Evolutionary conservation across 1,140 invertebrate species (phyloP), one percentile per base, ranked within the genome.

Genomic region (Dendroctonus ponderosae): DNA sequence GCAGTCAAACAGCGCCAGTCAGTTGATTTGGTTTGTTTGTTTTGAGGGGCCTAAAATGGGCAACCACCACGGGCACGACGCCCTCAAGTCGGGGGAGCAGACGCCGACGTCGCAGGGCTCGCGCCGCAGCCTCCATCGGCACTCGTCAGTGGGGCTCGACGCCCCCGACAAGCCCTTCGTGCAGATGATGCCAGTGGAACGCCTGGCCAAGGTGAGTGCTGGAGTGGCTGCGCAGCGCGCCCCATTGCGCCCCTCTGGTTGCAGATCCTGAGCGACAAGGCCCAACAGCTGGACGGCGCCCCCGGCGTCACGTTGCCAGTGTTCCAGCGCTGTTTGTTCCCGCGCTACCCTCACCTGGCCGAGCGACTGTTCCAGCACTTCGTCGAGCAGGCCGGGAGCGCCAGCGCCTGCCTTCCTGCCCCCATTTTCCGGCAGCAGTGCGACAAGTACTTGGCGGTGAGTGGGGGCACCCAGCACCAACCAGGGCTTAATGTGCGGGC

Each of bases 271-370:
- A 80, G 80, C 3, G 84, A 88, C 71, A 83, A 84, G 50, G 81
- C 85, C 7, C 81, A 84, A 39, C 82, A 85, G 46, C 86, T 89
- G 71, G 86, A 87, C 76, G 82, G 82, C 38, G 75, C 87, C 52
- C 84, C 85, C 70, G 88, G 88, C 38, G 85, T 90, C 71, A 85
- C 86, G 5, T 76, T 82, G 52, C 83, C 82, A 48, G 83, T 83
- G 39, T 87, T 87, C 57, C 80, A 90, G 85, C 84, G 83, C 69
- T 89, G 89, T 79, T 79, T 92, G 67, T 91, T 92, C 79, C 89
- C 90, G n/a, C 85, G 85, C 76, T 89, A 91, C 79, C 83, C 85
- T 3, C 85, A 91, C 67, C 80, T 92, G 63, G 88, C 86, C 12
- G 81, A 85, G 39, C 85, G 85, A 68, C 79, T 92, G 60, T 91